Evolutionary conservation across 2,797 vertebrate genomes (phyloP).

Genomic region (Crenuchus spilurus): DNA sequence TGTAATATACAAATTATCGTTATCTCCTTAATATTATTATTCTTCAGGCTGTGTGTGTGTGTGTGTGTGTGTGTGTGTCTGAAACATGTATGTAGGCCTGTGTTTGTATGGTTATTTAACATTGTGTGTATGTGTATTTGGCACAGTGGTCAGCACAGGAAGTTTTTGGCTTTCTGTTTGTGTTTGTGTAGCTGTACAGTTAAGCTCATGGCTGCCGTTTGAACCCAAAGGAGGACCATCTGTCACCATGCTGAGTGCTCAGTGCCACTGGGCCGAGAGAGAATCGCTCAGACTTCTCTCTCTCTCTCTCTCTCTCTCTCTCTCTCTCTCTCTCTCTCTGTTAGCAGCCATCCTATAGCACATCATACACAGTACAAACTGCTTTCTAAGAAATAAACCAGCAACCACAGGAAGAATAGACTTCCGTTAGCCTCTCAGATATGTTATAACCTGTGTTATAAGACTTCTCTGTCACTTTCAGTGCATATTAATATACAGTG

Average conservation of each 20-base stretch:
- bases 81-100: neutral
- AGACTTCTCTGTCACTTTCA: no score
- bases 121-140: neutral
- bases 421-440: neutral
- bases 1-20: no score
- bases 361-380: neutral
- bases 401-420: neutral
- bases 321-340: conserved; percentile 10
- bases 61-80: conserved; percentile 16
- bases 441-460: no score
- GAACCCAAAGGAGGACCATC: conserved; percentile 41
- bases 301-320: neutral
- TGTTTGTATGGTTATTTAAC: neutral
- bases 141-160: neutral
- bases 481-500: no score
- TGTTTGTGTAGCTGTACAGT: conserved; percentile 25
- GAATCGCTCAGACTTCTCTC: conserved; percentile 24
- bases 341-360: conserved; percentile 17
- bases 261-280: conserved; percentile 17
- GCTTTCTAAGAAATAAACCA: neutral
- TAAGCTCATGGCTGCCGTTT: conserved; percentile 14
- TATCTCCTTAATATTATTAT: no score
- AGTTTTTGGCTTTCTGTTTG: neutral
- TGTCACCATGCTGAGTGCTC: conserved; percentile 25
- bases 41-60: neutral